Evolutionary conservation across 2,888 invertebrate species (phyloP), one percentile per base, ranked within the genome.

Genomic region (Drosophila greeni): DNA sequence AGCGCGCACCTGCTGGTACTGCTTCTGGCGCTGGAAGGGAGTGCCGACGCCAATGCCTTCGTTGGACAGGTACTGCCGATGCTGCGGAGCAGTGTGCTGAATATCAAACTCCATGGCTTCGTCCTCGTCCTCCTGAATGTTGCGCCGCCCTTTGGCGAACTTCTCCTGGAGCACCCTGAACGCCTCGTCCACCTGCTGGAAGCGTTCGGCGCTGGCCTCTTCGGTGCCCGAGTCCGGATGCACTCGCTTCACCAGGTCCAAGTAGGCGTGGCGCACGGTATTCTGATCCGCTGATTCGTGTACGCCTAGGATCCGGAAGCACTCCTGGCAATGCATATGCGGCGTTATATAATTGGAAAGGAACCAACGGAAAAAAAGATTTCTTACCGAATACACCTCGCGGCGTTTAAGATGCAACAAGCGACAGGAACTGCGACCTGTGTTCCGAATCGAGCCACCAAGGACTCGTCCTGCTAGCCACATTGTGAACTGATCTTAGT

Each of bases 81-180:
- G 97, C 87, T 97, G 97, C 0, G 97, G 96, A 14, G 95, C 95
- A 57, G 94, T 95, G 82, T 97, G 95, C 91, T 94, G 88, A 48
- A 94, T 93, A 86, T 94, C 93, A 82, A 90, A 91, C 47, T 93
- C 91, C 72, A 91, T 87, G 14, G 89, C 87, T 31, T 90, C 89
- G 31, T 89, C 88, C 36, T 89, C 87, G 66, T 90, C 89, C n/a
- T 89, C 89, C 26, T 88, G 86, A 82, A 90, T 87, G 82, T 90
- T 87, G 89, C 92, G 88, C 83, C 92, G 86, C 88, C 92, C 89
- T 88, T 91, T 88, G 45, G 92, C 92, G 78, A 92, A 93, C 84
- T 93, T 92, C 75, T 92, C 92, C 75, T 92, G 92, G 4, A 95
- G 86, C 23, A 90, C 89, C 74, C 93, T 91, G 81, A 95, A 97